These are phyloP conservation scores for Eudasyphora cyanicolor DNA, from an alignment of 2,888 invertebrate species.

Conservation along the genomic window DNA sequence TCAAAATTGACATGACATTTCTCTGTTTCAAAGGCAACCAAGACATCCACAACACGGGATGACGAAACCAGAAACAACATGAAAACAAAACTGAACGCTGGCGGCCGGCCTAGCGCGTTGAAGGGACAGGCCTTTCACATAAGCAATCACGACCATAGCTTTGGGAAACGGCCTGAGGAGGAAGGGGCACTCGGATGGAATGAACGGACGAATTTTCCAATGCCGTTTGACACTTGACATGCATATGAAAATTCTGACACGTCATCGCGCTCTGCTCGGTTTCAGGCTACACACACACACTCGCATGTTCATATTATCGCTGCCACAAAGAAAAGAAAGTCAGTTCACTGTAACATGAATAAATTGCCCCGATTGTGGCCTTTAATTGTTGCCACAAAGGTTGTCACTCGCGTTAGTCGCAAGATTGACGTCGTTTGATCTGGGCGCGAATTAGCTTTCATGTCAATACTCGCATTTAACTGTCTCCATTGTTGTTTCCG, in stretches of 20 bases:
- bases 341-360: background rate
- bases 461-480: background rate
- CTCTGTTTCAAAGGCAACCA: slow-evolving; percentile 49
- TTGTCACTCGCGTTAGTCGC: slow-evolving; percentile 29
- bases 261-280: slow-evolving; percentile 76
- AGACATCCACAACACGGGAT: background rate
- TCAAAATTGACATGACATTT: slow-evolving; percentile 77
- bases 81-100: slow-evolving; percentile 61
- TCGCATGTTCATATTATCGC: too few species aligned
- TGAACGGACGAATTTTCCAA: slow-evolving; percentile 64
- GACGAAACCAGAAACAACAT: slow-evolving; percentile 68
- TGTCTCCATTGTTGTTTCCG: background rate
- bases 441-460: slow-evolving; percentile 32
- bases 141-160: slow-evolving; percentile 11
- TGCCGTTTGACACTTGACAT: slow-evolving; percentile 76
- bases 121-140: background rate
- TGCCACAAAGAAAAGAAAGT: background rate
- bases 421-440: slow-evolving; percentile 37
- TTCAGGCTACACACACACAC: slow-evolving; percentile 12
- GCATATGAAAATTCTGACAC: slow-evolving; percentile 80
- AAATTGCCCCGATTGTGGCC: background rate
- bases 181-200: background rate
- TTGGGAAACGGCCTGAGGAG: background rate
- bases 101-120: background rate
- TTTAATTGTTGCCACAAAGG: background rate